phyloP scores from a whole-genome alignment of 2,888 invertebrate genomes.

The Balanococcus diminutus region DNA sequence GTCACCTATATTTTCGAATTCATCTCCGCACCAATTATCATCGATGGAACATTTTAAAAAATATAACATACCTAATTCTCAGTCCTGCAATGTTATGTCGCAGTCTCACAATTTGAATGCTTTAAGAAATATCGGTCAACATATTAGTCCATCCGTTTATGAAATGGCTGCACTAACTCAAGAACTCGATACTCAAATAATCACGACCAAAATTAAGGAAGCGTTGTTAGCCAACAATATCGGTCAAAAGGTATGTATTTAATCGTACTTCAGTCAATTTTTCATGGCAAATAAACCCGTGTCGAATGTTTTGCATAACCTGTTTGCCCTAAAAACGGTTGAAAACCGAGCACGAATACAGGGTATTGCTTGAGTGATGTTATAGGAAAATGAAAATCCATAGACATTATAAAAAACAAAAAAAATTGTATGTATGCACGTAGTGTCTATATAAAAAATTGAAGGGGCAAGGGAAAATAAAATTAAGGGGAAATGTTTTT shows the following conservation, averaged over 20 bases:
- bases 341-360: too few species aligned
- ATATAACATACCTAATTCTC: slow-evolving; percentile 58
- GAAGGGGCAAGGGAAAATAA: too few species aligned
- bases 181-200: slow-evolving; percentile 93
- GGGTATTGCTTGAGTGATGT: too few species aligned
- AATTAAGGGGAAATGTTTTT: too few species aligned
- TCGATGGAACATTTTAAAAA: slow-evolving; percentile 57
- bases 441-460: too few species aligned
- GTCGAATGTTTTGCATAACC: slow-evolving; percentile 15
- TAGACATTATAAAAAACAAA: too few species aligned
- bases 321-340: neutral
- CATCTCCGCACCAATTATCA: slow-evolving; percentile 56
- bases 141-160: slow-evolving; percentile 93
- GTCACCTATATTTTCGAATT: slow-evolving; percentile 58
- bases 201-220: slow-evolving; percentile 96
- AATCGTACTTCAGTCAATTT: neutral
- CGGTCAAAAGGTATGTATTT: slow-evolving; percentile 77
- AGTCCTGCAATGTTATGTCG: slow-evolving; percentile 66
- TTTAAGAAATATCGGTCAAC: slow-evolving; percentile 77
- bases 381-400: too few species aligned
- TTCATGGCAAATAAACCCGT: neutral
- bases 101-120: slow-evolving; percentile 64
- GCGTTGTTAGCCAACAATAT: slow-evolving; percentile 95
- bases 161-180: slow-evolving; percentile 97
- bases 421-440: neutral